A percentile compares a stretch with the other conserved stretches of the same genome.
Conservation (phyloP, 2,113 vertebrate species). For the Tinamus guttatus region DNA sequence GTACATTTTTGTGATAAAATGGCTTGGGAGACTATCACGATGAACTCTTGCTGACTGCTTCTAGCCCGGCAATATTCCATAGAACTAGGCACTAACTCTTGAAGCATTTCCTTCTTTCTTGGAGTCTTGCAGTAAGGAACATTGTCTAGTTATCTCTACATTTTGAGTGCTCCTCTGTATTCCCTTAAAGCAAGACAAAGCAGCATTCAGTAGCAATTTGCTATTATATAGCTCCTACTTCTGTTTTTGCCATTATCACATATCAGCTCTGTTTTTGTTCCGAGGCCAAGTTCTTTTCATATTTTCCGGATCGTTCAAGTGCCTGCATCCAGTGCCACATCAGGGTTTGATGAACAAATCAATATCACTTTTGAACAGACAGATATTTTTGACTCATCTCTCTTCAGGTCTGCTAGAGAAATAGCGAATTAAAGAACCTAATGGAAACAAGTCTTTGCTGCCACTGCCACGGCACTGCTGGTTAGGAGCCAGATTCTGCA, state of each 20-base stretch:
- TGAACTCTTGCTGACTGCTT: conserved; percentile 57
- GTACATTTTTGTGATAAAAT: conserved; percentile 51
- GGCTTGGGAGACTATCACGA: conserved; percentile 16
- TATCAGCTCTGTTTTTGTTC: conserved; percentile 65
- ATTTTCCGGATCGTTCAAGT: conserved; percentile 76
- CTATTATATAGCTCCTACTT: conserved; percentile 60
- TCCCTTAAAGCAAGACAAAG: conserved; percentile 60
- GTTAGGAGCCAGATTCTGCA: background rate
- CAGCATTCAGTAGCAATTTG: conserved; percentile 32
- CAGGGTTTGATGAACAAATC: conserved; percentile 63
- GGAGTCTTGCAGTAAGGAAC: conserved; percentile 16
- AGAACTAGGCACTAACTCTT: conserved; percentile 22
- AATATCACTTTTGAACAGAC: conserved; percentile 66
- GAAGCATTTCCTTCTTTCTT: conserved; percentile 41
- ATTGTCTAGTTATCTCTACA: conserved; percentile 20
- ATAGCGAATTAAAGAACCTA: conserved; percentile 51
- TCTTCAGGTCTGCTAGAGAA: conserved; percentile 59
- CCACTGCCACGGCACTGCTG: background rate
- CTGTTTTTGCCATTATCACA: conserved; percentile 71
- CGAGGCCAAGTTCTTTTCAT: conserved; percentile 71
- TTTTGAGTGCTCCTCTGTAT: conserved; percentile 15
- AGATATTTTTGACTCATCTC: conserved; percentile 67
- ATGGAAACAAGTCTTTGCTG: background rate
- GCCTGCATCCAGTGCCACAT: conserved; percentile 49
- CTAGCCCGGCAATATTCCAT: background rate